Base-by-base conservation (phyloP, 1,140 invertebrate genomes). In the Triops cancriformis region DNA sequence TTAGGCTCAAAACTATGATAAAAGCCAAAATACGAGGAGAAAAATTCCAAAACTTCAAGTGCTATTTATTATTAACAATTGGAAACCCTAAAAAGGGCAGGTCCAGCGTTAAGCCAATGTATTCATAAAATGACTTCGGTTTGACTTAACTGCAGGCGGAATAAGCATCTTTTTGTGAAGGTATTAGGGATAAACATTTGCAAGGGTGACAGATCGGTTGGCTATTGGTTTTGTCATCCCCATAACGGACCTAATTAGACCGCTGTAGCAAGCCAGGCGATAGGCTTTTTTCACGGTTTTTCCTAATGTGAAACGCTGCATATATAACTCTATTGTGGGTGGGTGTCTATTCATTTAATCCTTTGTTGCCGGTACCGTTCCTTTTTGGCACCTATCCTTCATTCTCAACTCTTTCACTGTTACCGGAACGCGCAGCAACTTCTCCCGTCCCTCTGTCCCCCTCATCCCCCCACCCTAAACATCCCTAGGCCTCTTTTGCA, bases 361-460 rank as follows among this genome's bases (percentile, higher is more conserved):
- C 51, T 64, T 64, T 64, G 51, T 64, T 64, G 51, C 51, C 51
- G 51, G 51, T 64, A n/a, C 51, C n/a, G 14, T 64, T 23, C 51
- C 31, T 37, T 37, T 64, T 64, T 64, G 18, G 51, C 51, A 11
- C 51, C 51, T 64, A 18, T 23, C 45, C 51, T 23, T 23, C 18
- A 64, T 64, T 9, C 51, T 23, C 51, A 64, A 64, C 51, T 64
- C 51, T 64, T 64, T 64, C 51, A 6, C 23, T 64, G 51, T 64
- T 64, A 5, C 51, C 51, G 6, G 51, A 18, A 64, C 14, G 51
- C 31, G 51, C 51, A 64, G n/a, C 51, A 64, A 64, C 14, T 18
- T n/a, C 51, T 64, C 51, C 51, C 45, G 31, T 37, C 31, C 31
- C 7, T 37, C 31, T 37, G 2, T 7, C 31, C 2, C 31, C 31